Base-by-base conservation (phyloP, 2,113 vertebrate species). In the Pyxicephalus adspersus region DNA sequence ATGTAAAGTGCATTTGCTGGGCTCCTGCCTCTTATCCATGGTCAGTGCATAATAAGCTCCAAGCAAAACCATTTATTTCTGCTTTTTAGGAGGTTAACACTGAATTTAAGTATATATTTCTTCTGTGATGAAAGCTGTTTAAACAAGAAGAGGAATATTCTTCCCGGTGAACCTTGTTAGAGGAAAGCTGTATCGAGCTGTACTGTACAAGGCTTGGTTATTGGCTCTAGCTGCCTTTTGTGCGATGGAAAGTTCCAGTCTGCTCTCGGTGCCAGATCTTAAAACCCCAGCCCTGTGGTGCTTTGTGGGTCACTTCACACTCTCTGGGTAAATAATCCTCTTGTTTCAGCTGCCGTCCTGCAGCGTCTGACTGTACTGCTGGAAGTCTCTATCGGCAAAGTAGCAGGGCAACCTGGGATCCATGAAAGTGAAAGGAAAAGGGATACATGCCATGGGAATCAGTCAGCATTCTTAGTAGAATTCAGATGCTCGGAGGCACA, bases 231-330 rank as follows among this genome's bases (percentile, higher is more conserved):
- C 54, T 9, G 25, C 19, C 3, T 25, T n/a, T 50, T 45, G 5
- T 60, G 77, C 58, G 91, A 91, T 97, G 96, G 96, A 98, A 99
- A 98, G 94, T 98, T 96, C 95, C 96, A 90, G 84, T 88, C 87
- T 88, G 81, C 89, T 86, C 90, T 87, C 83, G 51, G 88, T 93
- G 95, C 95, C 96, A 96, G 93, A 88, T 91, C 86, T 51, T 45
- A 34, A 38, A 45, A 45, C 64, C 22, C 50, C 65, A 91, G 87
- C 88, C 88, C 94, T 89, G 90, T 84, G 85, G 84, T 86, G 86
- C 92, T 77, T 87, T 91, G 68, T 83, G 85, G 89, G 88, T 87
- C 84, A 74, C 87, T 20, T 83, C 90, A 81, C 89, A 71, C 90
- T 89, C 88, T 86, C 85, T 84, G 76, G 89, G 90, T 91, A 52